Evolutionary conservation across 1,140 invertebrate species (phyloP).

Genomic region (Augochlora pura): DNA sequence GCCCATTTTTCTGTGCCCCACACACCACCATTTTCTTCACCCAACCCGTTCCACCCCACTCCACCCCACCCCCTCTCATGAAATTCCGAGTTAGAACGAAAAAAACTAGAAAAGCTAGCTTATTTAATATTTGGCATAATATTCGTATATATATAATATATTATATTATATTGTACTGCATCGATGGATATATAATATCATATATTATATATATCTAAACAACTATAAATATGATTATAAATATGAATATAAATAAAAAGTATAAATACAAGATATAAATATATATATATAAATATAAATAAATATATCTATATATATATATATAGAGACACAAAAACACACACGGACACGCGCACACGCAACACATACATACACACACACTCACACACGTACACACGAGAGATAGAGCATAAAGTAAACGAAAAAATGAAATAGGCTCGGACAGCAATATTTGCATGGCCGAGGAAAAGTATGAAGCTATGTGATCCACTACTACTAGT

Average conservation of each 20-base stretch:
- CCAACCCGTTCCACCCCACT: not conserved
- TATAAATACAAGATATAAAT: conserved; percentile 68
- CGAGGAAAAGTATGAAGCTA: conserved; percentile 78
- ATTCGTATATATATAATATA: conserved; percentile 71
- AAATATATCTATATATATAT: conserved; percentile 64
- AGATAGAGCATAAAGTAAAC: conserved; percentile 73
- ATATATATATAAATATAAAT: conserved; percentile 65
- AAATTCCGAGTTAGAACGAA: conserved; percentile 67
- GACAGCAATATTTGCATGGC: conserved; percentile 65
- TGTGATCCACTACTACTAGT: conserved; percentile 81
- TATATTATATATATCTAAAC: conserved; percentile 66
- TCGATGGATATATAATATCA: conserved; percentile 59
- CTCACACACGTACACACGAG: conserved; percentile 64
- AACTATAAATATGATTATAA: conserved; percentile 68
- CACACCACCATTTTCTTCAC: conserved; percentile 63
- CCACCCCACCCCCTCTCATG: not conserved
- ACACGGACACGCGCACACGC: conserved; percentile 62
- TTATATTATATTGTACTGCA: conserved; percentile 63
- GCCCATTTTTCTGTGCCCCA: not conserved
- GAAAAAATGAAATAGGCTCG: conserved; percentile 66
- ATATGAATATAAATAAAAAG: conserved; percentile 57
- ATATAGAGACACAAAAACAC: conserved; percentile 58
- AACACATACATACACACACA: conserved; percentile 61
- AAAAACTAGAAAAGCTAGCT: conserved; percentile 77
- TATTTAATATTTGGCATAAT: conserved; percentile 80